Evolutionary conservation across 2,888 invertebrate species (phyloP), one percentile per base, ranked within the genome.

Genomic region (Hemicrepidius hirtus): DNA sequence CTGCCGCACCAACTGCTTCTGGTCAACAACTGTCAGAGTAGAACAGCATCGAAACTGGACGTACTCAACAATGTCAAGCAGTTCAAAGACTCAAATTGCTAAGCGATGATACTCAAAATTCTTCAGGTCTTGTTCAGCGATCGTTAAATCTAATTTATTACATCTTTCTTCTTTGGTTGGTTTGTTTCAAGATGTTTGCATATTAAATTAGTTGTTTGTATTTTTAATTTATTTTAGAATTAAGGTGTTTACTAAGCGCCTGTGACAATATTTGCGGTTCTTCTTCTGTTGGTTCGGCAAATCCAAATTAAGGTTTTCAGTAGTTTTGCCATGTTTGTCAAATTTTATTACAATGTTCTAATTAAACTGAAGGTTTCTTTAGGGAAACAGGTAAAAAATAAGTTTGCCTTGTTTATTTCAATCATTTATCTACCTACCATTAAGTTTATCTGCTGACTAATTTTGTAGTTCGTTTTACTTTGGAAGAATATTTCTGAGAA

Each of bases 1-100:
- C 73, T 75, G 76, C 69, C 69, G 72, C 76, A 75, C 77, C 72
- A 74, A 73, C 75, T 73, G 75, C 77, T 76, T 71, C 77, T 75
- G 70, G 75, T 76, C 71, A 71, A 75, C 72, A 78, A 79, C 79
- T 79, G 79, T 79, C 78, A 76, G 77, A 65, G 63, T 57, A 73
- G 71, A 65, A 66, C 62, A 73, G 71, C 74, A 75, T 66, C 66
- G 75, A 73, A 76, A 75, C 76, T 75, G 74, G 73, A 74, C 71
- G 73, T 75, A 75, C 69, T 75, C 72, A 74, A 76, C 73, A 70
- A 70, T 68, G 69, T 68, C 67, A 63, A 46, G 40, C 70, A 67
- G 73, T 74, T 74, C 70, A 70, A 70, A 74, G 70, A 69, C 67
- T 70, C 60, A 70, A 71, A 73, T 73, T 69, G 62, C 60, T 59